phyloP scores from a whole-genome alignment of 2,888 invertebrate species.

The Cataglyphis rosenhaueri region DNA sequence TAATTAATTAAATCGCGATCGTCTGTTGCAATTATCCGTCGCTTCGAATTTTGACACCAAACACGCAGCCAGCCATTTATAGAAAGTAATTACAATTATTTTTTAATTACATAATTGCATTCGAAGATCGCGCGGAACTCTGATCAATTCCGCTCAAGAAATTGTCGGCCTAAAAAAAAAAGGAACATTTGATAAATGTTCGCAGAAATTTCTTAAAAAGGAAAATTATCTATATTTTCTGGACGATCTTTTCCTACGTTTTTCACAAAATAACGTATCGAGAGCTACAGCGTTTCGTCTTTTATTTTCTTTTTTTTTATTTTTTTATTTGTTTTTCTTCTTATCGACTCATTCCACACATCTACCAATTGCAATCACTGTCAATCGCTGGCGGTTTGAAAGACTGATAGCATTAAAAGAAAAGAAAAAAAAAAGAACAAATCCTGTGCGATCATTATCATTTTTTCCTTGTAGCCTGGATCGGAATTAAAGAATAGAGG shows the following conservation, averaged over 20 bases:
- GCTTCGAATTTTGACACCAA: background rate
- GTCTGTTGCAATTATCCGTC: background rate
- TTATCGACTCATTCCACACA: constrained; percentile 15
- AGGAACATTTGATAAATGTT: background rate
- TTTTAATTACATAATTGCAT: background rate
- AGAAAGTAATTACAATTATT: background rate
- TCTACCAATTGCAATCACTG: constrained; percentile 51
- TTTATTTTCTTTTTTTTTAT: too few species aligned
- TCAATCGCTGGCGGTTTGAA: constrained; percentile 65
- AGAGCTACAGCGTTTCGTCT: constrained; percentile 8
- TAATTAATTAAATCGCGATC: constrained; percentile 43
- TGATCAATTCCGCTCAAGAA: background rate
- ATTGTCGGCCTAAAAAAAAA: constrained; percentile 30
- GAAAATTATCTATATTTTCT: background rate
- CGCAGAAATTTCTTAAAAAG: background rate
- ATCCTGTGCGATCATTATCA: constrained; percentile 49
- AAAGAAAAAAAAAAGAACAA: background rate
- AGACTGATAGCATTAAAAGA: constrained; percentile 69
- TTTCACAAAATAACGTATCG: constrained; percentile 5
- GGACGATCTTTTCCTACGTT: constrained; percentile 6
- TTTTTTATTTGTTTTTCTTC: background rate
- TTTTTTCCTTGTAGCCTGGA: constrained; percentile 21
- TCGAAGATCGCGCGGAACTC: background rate
- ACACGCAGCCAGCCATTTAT: background rate
- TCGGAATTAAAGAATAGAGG: background rate